Conservation (phyloP, 2,113 vertebrate genomes). For the Sebastes schlegelii region DNA sequence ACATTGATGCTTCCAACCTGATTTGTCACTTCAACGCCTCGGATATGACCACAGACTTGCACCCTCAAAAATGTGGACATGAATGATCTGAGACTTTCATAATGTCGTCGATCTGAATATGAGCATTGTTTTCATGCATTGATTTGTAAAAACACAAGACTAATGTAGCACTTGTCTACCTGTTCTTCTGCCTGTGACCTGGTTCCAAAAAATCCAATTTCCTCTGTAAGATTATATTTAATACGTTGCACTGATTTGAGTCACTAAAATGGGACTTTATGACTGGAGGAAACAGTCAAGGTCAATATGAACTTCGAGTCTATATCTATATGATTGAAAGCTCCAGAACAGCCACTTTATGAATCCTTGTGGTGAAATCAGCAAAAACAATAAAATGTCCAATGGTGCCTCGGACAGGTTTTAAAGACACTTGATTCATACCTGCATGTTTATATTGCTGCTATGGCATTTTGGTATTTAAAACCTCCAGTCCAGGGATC, state of each 20-base stretch:
- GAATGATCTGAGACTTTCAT: background rate
- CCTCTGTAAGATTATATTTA: no score
- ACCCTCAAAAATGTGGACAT: background rate
- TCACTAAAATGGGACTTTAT: background rate
- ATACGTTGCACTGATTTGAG: background rate
- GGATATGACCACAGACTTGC: background rate
- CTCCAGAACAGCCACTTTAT: background rate
- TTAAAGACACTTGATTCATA: background rate
- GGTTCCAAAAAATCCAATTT: background rate
- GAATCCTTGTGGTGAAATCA: background rate
- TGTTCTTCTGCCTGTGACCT: background rate
- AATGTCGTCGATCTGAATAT: background rate
- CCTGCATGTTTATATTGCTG: background rate
- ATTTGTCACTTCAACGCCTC: background rate
- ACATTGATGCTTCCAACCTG: background rate
- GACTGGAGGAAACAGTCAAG: background rate
- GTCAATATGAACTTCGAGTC: background rate
- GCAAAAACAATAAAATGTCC: background rate
- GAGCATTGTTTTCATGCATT: background rate
- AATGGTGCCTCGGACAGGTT: background rate
- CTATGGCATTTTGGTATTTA: background rate
- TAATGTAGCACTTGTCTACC: background rate
- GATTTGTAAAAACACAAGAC: background rate
- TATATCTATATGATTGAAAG: background rate
- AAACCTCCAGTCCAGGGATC: background rate